Percentiles rank a stretch among this genome's conserved stretches.
These are phyloP conservation scores for Sympetrum striolatum DNA, from an alignment of 2,888 invertebrate genomes.

Conservation along the genomic window DNA sequence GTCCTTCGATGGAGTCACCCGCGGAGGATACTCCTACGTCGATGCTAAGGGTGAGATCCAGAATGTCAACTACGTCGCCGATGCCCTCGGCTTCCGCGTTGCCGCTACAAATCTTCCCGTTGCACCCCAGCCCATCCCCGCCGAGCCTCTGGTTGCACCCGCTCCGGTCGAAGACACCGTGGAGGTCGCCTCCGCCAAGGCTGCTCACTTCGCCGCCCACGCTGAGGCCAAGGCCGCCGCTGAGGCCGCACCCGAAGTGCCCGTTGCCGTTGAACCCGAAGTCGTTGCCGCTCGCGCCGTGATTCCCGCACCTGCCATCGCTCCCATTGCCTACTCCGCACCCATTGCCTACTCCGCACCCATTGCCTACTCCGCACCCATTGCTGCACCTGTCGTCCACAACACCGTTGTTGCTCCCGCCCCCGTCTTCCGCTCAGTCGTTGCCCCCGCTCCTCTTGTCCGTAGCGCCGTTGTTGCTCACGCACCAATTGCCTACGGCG, in stretches of 20 bases:
- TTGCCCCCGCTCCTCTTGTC: slow-evolving; percentile 49
- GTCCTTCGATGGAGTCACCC: slow-evolving; percentile 64
- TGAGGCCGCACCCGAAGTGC: slow-evolving; percentile 61
- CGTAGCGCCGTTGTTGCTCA: neutral
- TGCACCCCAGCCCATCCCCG: slow-evolving; percentile 52
- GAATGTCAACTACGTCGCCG: slow-evolving; percentile 64
- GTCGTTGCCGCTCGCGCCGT: slow-evolving; percentile 56
- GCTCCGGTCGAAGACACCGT: slow-evolving; percentile 55
- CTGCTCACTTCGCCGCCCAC: slow-evolving; percentile 63
- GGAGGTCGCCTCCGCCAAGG: slow-evolving; percentile 64
- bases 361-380: slow-evolving; percentile 35
- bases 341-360: slow-evolving; percentile 12
- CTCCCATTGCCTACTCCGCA: neutral
- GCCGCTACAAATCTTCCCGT: slow-evolving; percentile 69
- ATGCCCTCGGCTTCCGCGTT: slow-evolving; percentile 67
- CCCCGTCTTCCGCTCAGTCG: slow-evolving; percentile 53
- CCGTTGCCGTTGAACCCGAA: slow-evolving; percentile 51
- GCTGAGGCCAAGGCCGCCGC: slow-evolving; percentile 57
- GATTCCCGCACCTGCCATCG: slow-evolving; percentile 55
- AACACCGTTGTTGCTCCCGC: slow-evolving; percentile 51
- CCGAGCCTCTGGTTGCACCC: slow-evolving; percentile 56
- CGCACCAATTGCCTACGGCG: neutral
- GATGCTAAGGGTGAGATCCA: slow-evolving; percentile 66
- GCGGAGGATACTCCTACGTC: slow-evolving; percentile 68
- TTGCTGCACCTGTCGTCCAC: slow-evolving; percentile 54